phyloP scores from a whole-genome alignment of 2,888 invertebrate genomes.

The Calameuta pallipes region DNA sequence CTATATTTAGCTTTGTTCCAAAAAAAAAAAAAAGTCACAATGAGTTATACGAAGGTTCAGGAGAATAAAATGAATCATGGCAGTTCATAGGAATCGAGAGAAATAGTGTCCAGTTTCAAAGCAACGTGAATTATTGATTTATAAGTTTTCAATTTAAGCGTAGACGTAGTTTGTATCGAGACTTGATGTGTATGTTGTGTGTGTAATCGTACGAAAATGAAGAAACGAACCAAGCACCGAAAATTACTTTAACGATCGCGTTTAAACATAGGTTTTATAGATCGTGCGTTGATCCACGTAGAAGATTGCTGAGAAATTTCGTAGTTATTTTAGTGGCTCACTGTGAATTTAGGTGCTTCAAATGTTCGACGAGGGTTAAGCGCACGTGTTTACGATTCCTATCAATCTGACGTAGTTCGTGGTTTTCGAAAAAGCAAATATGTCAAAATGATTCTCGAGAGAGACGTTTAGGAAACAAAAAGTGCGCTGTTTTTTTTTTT shows the following conservation, averaged over 20 bases:
- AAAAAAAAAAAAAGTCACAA: constrained; percentile 21
- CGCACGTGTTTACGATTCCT: constrained; percentile 35
- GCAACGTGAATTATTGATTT: constrained; percentile 35
- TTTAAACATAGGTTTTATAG: constrained; percentile 25
- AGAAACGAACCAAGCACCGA: constrained; percentile 32
- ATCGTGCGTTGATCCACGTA: constrained; percentile 35
- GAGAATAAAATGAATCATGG: too few species aligned
- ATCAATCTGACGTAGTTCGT: constrained; percentile 11
- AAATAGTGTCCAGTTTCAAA: not conserved
- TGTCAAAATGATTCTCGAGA: too few species aligned
- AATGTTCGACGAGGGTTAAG: constrained; percentile 30
- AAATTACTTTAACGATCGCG: not conserved
- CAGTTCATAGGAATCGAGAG: too few species aligned
- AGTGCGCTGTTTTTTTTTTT: too few species aligned
- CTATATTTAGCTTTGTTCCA: constrained; percentile 34
- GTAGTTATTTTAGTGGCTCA: constrained; percentile 25
- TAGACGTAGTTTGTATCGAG: constrained; percentile 60
- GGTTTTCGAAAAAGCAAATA: constrained; percentile 12
- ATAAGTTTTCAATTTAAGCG: constrained; percentile 52
- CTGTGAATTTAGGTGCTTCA: constrained; percentile 22
- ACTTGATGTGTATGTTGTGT: constrained; percentile 65
- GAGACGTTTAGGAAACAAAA: too few species aligned
- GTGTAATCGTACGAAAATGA: constrained; percentile 60
- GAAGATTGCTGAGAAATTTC: constrained; percentile 33
- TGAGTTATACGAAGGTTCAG: not conserved